Evolutionary conservation across 2,113 vertebrate genomes (phyloP).

Genomic region (Lampris megalopsis): DNA sequence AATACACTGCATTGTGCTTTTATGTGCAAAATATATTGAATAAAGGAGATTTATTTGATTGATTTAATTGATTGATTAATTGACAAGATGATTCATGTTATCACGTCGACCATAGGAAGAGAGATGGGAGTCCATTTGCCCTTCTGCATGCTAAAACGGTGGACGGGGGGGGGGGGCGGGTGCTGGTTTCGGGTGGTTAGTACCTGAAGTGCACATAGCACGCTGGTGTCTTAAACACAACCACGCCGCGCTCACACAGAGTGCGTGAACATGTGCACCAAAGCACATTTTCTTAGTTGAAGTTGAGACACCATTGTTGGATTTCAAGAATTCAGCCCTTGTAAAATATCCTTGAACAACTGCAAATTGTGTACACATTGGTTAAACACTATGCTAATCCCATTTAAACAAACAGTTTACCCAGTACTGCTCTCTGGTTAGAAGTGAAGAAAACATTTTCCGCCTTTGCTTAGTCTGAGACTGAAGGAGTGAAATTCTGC

Average conservation of each 20-base stretch:
- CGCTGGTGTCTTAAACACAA: background rate
- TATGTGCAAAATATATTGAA: no score
- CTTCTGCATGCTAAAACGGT: background rate
- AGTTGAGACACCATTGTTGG: background rate
- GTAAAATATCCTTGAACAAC: conserved; percentile 6
- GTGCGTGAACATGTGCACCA: background rate
- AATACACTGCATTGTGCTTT: no score
- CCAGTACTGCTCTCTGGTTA: conserved; percentile 34
- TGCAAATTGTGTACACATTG: conserved; percentile 20
- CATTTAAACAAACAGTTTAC: conserved; percentile 40
- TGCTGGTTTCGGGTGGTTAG: no score
- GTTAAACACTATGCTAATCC: conserved; percentile 26
- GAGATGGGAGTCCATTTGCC: background rate
- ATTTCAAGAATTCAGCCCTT: background rate
- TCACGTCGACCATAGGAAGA: background rate
- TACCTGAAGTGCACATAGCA: background rate
- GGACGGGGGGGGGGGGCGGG: background rate
- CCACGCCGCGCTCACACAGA: background rate
- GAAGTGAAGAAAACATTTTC: conserved; percentile 50
- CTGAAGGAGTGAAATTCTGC: conserved; percentile 61
- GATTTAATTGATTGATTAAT: no score
- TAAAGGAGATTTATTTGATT: no score
- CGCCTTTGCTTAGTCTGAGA: conserved; percentile 63
- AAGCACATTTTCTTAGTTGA: background rate
- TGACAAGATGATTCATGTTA: conserved; percentile 35